Evolutionary conservation across 1,140 invertebrate species (phyloP).

Genomic region (Polypedilum pembai): DNA sequence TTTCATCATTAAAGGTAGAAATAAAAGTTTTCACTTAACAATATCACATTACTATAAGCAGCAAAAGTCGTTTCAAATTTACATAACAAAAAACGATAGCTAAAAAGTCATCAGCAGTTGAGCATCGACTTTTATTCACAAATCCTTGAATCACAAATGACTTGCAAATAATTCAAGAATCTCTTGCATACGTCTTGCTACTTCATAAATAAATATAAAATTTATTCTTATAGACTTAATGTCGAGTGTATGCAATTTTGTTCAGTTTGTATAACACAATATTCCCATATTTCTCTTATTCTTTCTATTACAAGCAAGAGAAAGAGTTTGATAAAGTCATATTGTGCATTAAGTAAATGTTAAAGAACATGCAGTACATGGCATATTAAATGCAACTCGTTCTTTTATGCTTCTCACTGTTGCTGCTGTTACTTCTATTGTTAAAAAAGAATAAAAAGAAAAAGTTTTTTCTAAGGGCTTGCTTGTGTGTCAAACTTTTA

Average conservation of each 20-base stretch:
- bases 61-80: too few relatives aligned
- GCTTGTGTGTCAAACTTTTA: too few relatives aligned
- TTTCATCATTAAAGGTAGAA: too few relatives aligned
- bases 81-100: too few relatives aligned
- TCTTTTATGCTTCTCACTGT: too few relatives aligned
- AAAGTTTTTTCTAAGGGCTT: too few relatives aligned
- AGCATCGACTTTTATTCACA: background rate
- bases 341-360: background rate
- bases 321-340: background rate
- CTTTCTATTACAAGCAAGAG: background rate
- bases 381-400: too few relatives aligned
- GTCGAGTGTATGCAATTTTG: background rate
- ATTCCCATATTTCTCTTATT: background rate
- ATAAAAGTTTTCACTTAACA: too few relatives aligned
- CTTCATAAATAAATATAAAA: conserved; percentile 4
- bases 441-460: too few relatives aligned
- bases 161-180: background rate
- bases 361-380: background rate
- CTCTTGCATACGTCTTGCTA: background rate
- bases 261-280: conserved; percentile 1
- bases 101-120: background rate
- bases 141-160: background rate
- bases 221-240: too few relatives aligned
- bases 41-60: too few relatives aligned
- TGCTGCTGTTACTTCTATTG: too few relatives aligned